Evolutionary conservation across 2,113 vertebrate genomes (phyloP), one percentile per base, ranked within the genome.

Genomic region (Ia io): DNA sequence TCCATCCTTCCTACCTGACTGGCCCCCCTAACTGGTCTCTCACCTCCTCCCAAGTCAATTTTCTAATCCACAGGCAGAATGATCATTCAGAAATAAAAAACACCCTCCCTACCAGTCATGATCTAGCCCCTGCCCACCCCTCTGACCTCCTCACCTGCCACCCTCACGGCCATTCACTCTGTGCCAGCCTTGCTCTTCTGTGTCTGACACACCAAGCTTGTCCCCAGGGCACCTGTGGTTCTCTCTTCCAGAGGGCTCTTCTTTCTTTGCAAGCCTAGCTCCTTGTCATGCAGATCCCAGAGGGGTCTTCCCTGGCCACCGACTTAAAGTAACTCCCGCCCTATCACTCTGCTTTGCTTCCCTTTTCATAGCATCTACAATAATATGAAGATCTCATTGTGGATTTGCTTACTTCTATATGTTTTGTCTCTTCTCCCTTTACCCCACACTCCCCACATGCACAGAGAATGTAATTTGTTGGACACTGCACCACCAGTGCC

Each of bases 81-180:
- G 13, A 71, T 14, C 47, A 82, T 56, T 89, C 18, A 32, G 67
- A 82, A 67, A 25, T 35, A 25, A 65, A 56, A 28, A 37, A 44
- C 12, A 37, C 4, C 16, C 4, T 67, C 6, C 47, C 42, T 14
- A 17, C 47, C 23, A 78, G 53, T 61, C 53, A 32, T 3, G 9
- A n/a, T n/a, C 12, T 70, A 56, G 3, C 25, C n/a, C 40, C 35
- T 23, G 5, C 30, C 76, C 22, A 8, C 2, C 3, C 63, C 25
- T 63, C 11, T 6, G 9, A 56, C 18, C 32, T 12, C n/a, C 49
- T 32, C 5, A 6, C 18, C 49, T 35, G 14, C 20, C 42, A 37
- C n/a, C 13, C 18, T 14, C 70, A 37, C 0, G 0, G 1, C 42
- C 37, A 18, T 2, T 53, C 3, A 4, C 79, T 51, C 9, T 7